Evolutionary conservation across 2,113 vertebrate species (phyloP).

Genomic region (Morone chrysops): DNA sequence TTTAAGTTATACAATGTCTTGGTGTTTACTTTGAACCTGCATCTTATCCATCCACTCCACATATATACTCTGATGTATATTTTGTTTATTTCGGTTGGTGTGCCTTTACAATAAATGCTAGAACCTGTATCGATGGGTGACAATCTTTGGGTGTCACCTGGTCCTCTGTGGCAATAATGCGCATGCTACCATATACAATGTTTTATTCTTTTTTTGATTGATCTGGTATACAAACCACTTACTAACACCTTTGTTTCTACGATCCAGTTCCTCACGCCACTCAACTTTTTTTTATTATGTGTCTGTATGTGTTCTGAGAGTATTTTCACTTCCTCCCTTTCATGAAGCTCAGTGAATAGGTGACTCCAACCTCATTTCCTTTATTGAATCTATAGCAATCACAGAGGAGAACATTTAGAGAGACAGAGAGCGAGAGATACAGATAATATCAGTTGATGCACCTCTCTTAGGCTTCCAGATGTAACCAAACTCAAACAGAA

Average conservation of each 20-base stretch:
- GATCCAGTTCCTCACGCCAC: neutral
- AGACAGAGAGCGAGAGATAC: neutral
- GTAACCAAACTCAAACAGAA: conserved; percentile 19
- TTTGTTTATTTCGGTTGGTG: too few species aligned
- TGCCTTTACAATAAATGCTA: too few species aligned
- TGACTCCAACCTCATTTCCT: conserved; percentile 12
- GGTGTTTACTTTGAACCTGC: too few species aligned
- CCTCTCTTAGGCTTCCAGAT: conserved; percentile 1
- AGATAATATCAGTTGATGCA: neutral
- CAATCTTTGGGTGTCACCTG: neutral
- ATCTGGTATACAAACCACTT: neutral
- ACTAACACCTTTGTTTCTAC: too few species aligned
- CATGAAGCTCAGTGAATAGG: neutral
- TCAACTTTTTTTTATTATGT: neutral
- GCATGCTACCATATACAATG: neutral
- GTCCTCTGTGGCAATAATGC: too few species aligned
- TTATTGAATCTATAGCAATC: conserved; percentile 25
- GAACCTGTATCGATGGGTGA: too few species aligned
- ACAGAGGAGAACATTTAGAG: neutral
- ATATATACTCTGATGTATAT: too few species aligned
- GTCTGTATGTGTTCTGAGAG: neutral
- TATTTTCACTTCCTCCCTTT: neutral
- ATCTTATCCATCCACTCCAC: too few species aligned
- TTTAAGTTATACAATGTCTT: too few species aligned
- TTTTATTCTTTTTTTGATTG: neutral